Evolutionary conservation across 2,797 vertebrate genomes (phyloP), one percentile per base, ranked within the genome.

Genomic region (Channallabes apus): DNA sequence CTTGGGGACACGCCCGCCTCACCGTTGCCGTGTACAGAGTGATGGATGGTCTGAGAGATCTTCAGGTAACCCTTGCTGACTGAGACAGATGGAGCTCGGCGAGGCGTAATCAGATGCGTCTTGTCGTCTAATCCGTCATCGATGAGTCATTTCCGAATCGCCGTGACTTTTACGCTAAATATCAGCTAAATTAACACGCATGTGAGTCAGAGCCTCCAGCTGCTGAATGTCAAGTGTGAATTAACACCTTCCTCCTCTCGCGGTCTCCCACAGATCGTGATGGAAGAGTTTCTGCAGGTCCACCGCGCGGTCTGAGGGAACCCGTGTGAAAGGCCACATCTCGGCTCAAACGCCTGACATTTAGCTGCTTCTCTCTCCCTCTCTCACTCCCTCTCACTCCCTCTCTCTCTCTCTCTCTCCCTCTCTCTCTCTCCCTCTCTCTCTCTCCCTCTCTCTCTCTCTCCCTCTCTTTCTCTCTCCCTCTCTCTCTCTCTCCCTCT

Each of bases 221-320:
- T 22, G 67, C 73, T 86, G 73, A 86, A 86, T 86, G 84, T 87
- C 84, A 82, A 87, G 79, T 84, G 81, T 82, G 87, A 84, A 87
- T 84, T 84, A 84, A 77, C 82, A 84, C 58, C 65, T 79, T 72
- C 35, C 35, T 61, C 24, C 24, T 65, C 61, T 62, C 58, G 9
- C 6, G 1, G 22, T 38, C 58, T 76, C 54, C 0, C n/a, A n/a
- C 8, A 51, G 59, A 35, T 73, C 20, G 18, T 78, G 86, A 75
- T 65, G 41, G 76, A 84, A 41, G 77, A 80, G 78, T 20, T n/a
- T 51, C 61, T 64, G 3, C 78, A 64, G 80, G 68, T 65, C 67
- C 80, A 61, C 59, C 51, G 62, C 64, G 27, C 72, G 3, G 41
- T 67, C 46, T 65, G 38, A 84, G 29, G 80, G 62, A 29, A 41